A percentile compares a stretch with the other conserved stretches of the same genome.
Evolutionary conservation across 1,140 invertebrate species (phyloP).

Genomic region (Oryctes rhinoceros): DNA sequence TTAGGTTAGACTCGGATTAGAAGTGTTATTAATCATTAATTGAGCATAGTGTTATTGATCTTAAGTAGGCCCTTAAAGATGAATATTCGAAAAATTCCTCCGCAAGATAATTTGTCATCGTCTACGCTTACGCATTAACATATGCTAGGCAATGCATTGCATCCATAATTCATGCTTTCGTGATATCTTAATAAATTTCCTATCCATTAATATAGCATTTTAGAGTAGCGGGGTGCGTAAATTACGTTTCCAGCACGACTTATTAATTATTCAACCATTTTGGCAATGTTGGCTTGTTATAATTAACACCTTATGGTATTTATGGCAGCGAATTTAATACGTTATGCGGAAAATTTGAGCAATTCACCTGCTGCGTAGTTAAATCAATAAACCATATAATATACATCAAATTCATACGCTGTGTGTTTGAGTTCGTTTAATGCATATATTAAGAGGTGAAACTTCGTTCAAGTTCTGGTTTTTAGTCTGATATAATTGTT

Average conservation of each 20-base stretch:
- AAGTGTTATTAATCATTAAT: no score
- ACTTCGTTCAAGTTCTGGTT: no score
- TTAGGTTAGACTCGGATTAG: no score
- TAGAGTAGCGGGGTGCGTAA: neutral
- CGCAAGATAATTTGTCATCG: slow-evolving; percentile 6
- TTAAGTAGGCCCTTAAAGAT: neutral
- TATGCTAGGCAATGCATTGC: slow-evolving; percentile 17
- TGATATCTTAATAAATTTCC: slow-evolving; percentile 30
- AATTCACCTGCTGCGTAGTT: neutral
- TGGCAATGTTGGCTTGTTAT: neutral
- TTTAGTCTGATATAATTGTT: no score
- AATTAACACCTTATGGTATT: slow-evolving; percentile 6
- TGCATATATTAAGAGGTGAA: no score
- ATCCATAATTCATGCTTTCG: slow-evolving; percentile 9
- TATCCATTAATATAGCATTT: slow-evolving; percentile 10
- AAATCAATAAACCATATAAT: no score
- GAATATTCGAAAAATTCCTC: neutral
- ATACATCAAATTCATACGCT: no score
- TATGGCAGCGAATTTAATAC: neutral
- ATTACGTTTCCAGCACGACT: neutral
- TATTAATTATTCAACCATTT: slow-evolving; percentile 30
- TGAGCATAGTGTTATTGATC: no score
- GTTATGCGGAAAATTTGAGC: neutral
- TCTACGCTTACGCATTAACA: neutral
- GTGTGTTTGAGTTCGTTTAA: no score